Percentiles rank a stretch among this genome's conserved stretches.
Conservation (phyloP, 2,113 vertebrate species). For the Melanerpes formicivorus region DNA sequence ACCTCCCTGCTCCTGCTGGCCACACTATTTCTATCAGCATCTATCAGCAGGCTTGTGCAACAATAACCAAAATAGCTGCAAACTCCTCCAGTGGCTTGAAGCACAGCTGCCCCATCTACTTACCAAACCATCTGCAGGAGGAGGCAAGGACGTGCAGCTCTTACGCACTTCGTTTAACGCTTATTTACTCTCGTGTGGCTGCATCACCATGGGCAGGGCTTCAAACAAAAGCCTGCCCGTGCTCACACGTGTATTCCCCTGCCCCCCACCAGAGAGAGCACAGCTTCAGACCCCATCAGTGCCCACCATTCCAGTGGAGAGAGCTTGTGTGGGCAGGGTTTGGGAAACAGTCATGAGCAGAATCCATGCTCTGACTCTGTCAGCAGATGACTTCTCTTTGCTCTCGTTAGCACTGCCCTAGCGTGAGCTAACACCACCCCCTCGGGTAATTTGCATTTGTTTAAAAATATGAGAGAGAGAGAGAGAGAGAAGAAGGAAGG, state of each 20-base stretch:
- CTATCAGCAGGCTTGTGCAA: neutral
- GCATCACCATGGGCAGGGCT: neutral
- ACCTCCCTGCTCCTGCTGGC: too few species aligned
- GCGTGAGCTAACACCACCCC: conserved; percentile 80
- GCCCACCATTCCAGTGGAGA: neutral
- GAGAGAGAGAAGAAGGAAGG: conserved; percentile 2
- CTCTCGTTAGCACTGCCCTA: conserved; percentile 80
- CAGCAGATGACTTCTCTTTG: conserved; percentile 81
- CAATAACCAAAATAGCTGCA: neutral
- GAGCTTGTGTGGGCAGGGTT: neutral
- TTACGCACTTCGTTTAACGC: neutral
- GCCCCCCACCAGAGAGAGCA: neutral
- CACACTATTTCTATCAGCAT: too few species aligned
- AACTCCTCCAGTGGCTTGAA: neutral
- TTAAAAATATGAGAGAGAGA: neutral
- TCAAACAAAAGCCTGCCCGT: neutral
- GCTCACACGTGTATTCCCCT: neutral
- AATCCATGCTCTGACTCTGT: conserved; percentile 62
- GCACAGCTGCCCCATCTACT: neutral
- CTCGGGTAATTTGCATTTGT: conserved; percentile 83
- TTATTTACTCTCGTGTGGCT: neutral
- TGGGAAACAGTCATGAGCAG: conserved; percentile 32
- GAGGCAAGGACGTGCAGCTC: neutral
- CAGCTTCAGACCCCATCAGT: neutral
- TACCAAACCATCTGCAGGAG: neutral